A percentile compares a stretch with the other conserved stretches of the same genome.
Evolutionary conservation across 2,113 vertebrate genomes (phyloP).

Genomic region (Leptobrachium ailaonicum): DNA sequence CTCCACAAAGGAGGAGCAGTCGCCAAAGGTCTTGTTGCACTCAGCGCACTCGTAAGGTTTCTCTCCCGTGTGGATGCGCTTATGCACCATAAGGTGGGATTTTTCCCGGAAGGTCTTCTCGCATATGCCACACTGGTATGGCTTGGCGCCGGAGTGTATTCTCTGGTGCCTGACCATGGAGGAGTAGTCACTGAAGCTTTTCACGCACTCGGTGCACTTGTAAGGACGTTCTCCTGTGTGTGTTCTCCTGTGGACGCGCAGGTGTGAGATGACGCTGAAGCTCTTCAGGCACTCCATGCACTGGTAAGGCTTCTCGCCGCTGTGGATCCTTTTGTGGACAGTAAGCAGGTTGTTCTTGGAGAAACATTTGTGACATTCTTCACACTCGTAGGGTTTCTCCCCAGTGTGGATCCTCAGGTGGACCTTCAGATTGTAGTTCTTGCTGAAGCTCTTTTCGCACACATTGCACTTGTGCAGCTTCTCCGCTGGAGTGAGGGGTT

Average conservation of each 20-base stretch:
- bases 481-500: neutral
- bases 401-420: slow-evolving; percentile 39
- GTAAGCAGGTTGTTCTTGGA: slow-evolving; percentile 39
- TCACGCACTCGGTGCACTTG: slow-evolving; percentile 24
- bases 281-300: slow-evolving; percentile 32
- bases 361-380: slow-evolving; percentile 31
- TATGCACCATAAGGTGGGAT: slow-evolving; percentile 38
- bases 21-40: slow-evolving; percentile 23
- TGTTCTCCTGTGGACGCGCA: slow-evolving; percentile 29
- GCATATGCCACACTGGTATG: slow-evolving; percentile 28
- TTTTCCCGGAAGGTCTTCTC: slow-evolving; percentile 32
- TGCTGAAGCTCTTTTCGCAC: slow-evolving; percentile 33
- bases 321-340: slow-evolving; percentile 36
- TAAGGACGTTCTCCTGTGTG: slow-evolving; percentile 36
- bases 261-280: slow-evolving; percentile 36
- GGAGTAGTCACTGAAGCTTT: slow-evolving; percentile 39
- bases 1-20: slow-evolving; percentile 36
- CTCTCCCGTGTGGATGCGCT: slow-evolving; percentile 21
- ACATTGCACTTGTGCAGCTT: slow-evolving; percentile 30
- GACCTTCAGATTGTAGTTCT: slow-evolving; percentile 33
- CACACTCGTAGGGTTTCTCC: slow-evolving; percentile 34
- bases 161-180: slow-evolving; percentile 36
- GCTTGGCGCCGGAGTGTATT: slow-evolving; percentile 34
- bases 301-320: slow-evolving; percentile 32
- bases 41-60: slow-evolving; percentile 24